Percentiles rank a stretch among this genome's conserved stretches.
Conservation (phyloP, 1,140 invertebrate species). For the Neocloeon triangulifer region DNA sequence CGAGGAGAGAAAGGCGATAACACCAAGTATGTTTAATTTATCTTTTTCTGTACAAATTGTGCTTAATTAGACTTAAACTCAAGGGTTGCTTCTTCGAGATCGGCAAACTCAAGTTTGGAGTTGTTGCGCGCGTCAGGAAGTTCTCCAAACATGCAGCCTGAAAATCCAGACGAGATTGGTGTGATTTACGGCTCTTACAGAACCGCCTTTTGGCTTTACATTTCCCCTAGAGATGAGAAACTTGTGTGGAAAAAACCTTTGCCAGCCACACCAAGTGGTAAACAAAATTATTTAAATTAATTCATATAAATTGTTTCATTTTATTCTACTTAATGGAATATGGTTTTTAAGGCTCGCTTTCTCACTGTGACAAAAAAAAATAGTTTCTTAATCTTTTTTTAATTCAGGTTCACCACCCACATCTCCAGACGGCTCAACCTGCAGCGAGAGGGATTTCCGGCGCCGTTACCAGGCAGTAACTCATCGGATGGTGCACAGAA, state of each 20-base stretch:
- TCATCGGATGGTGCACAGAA: conserved; percentile 71
- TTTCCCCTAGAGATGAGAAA: conserved; percentile 45
- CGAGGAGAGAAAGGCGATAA: conserved; percentile 6
- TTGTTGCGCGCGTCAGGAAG: not conserved
- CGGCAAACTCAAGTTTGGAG: not conserved
- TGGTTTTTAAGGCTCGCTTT: too few species aligned
- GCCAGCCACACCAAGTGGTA: too few species aligned
- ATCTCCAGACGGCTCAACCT: conserved; percentile 45
- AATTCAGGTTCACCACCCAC: conserved; percentile 7
- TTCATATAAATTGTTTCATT: too few species aligned
- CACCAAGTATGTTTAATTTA: too few species aligned
- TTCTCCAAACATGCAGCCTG: conserved; percentile 16
- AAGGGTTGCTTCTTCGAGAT: too few species aligned
- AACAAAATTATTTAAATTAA: too few species aligned
- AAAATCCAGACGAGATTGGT: conserved; percentile 37
- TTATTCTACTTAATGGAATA: too few species aligned
- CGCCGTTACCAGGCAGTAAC: conserved; percentile 69
- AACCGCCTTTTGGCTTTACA: conserved; percentile 47
- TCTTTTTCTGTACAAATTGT: too few species aligned
- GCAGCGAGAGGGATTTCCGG: conserved; percentile 66
- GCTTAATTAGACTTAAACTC: too few species aligned
- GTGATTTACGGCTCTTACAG: conserved; percentile 46
- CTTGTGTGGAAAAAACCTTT: conserved; percentile 40
- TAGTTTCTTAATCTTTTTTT: not conserved
- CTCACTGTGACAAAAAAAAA: too few species aligned